Conservation (phyloP, 2,113 vertebrate species). For the Triplophysa rosa region DNA sequence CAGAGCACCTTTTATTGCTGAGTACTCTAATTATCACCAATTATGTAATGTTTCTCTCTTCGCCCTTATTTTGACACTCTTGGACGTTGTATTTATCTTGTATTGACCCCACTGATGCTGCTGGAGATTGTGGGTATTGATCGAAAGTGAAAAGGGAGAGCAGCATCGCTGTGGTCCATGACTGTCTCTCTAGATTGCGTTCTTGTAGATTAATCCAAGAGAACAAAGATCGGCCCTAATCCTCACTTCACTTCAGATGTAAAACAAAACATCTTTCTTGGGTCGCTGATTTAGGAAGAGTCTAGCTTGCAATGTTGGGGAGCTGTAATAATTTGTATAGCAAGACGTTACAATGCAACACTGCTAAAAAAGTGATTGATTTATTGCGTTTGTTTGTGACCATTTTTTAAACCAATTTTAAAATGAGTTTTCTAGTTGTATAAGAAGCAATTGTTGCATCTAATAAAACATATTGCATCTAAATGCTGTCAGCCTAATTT, state of each 20-base stretch:
- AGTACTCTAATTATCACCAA: slow-evolving; percentile 17
- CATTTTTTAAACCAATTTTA: too few species aligned
- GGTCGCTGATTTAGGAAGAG: neutral
- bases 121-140: neutral
- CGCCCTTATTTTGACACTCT: slow-evolving; percentile 13
- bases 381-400: too few species aligned
- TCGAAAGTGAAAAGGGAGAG: slow-evolving; percentile 1
- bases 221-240: too few species aligned
- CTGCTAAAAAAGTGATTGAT: too few species aligned
- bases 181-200: neutral
- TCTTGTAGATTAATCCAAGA: neutral
- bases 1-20: neutral
- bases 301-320: neutral
- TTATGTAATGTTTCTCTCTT: neutral
- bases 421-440: too few species aligned
- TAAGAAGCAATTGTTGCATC: too few species aligned
- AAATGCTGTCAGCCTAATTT: too few species aligned
- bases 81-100: neutral
- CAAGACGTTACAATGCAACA: too few species aligned
- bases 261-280: too few species aligned
- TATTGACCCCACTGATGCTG: neutral
- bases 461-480: too few species aligned
- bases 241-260: too few species aligned
- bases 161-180: neutral
- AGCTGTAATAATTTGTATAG: too few species aligned